Conservation (phyloP, 2,113 vertebrate species). For the Campylomormyrus tamandua region DNA sequence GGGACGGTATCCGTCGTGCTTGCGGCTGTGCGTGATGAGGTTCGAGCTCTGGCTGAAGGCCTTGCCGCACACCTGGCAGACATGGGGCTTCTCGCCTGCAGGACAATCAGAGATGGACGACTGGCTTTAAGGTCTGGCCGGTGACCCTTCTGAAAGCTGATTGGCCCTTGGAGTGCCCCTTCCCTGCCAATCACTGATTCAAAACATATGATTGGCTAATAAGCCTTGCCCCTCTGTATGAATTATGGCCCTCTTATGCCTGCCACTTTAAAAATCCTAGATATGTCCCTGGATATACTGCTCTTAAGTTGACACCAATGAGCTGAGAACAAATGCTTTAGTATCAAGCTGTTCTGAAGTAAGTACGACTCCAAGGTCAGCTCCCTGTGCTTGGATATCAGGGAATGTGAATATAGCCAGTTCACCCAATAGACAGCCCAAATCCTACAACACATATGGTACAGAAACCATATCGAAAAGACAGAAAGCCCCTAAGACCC, state of each 20-base stretch:
- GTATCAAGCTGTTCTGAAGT: background rate
- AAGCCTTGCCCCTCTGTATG: background rate
- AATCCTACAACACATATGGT: background rate
- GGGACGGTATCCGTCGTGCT: constrained; percentile 57
- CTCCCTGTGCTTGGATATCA: background rate
- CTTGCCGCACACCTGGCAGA: constrained; percentile 66
- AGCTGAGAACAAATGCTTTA: background rate
- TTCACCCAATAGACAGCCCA: background rate
- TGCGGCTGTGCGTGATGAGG: constrained; percentile 69
- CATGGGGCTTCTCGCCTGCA: constrained; percentile 68
- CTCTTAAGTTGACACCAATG: background rate
- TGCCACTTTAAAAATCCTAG: background rate
- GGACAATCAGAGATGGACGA: background rate
- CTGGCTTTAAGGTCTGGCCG: background rate
- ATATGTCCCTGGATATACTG: background rate
- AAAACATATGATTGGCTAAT: background rate
- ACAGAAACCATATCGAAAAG: background rate
- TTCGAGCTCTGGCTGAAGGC: constrained; percentile 69
- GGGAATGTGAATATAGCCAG: background rate
- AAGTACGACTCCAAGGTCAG: background rate
- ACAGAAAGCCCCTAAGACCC: background rate
- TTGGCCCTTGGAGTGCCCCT: background rate
- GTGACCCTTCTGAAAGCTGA: background rate
- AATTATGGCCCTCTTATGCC: background rate
- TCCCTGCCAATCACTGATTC: background rate